These are phyloP conservation scores for Harpegnathos saltator DNA, from an alignment of 1,140 invertebrate genomes.

Conservation along the genomic window DNA sequence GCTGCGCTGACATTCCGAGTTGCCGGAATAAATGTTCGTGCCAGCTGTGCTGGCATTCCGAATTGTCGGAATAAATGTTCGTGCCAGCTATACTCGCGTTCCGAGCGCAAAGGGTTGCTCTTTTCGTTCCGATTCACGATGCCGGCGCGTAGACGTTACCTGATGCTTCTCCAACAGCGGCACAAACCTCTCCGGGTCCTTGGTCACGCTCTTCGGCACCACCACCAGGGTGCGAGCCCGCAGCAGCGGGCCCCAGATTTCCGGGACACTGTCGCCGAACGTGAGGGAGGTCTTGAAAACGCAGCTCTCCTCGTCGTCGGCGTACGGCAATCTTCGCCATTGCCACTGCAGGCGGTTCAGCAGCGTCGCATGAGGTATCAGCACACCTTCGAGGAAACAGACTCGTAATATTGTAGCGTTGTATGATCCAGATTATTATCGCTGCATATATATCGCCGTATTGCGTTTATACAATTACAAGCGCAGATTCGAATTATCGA, in stretches of 20 bases:
- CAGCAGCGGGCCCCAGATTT: constrained; percentile 94
- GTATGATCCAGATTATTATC: no score
- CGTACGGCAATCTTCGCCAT: constrained; percentile 92
- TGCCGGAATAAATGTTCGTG: no score
- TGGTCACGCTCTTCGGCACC: constrained; percentile 89
- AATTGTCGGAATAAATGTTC: no score
- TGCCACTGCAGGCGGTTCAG: constrained; percentile 94
- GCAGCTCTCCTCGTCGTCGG: constrained; percentile 88
- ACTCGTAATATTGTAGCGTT: neutral
- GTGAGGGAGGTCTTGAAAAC: constrained; percentile 95
- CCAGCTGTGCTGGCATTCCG: no score
- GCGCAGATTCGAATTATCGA: no score
- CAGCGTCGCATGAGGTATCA: constrained; percentile 91
- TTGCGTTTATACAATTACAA: no score
- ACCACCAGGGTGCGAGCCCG: constrained; percentile 90
- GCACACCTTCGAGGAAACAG: constrained; percentile 59
- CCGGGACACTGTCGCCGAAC: constrained; percentile 94
- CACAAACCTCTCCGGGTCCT: constrained; percentile 91
- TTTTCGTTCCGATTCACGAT: no score
- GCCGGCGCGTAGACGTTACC: constrained; percentile 83
- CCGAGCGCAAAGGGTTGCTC: no score
- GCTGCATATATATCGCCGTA: no score
- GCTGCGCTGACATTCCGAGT: no score
- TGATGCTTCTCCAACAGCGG: constrained; percentile 89
- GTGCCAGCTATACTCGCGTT: no score